Evolutionary conservation across 2,797 vertebrate genomes (phyloP), one percentile per base, ranked within the genome.

Genomic region (Thalassophryne amazonica): DNA sequence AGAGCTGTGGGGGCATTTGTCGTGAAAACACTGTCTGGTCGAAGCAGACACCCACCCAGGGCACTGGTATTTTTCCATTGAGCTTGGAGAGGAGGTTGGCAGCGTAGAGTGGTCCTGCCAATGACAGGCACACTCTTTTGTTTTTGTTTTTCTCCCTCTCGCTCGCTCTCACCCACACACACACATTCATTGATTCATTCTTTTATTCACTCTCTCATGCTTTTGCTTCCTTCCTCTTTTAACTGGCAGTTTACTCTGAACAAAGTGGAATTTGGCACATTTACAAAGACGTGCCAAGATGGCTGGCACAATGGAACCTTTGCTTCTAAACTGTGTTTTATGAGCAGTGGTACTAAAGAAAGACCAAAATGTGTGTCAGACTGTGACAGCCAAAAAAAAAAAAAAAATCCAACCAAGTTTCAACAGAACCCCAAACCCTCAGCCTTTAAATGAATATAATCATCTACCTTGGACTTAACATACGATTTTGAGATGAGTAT

Each of bases 11-110:
- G 73, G 78, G 76, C 69, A 74, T 78, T 78, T 81, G 78, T 73
- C 87, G 76, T 83, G 70, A 81, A 88, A 88, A 88, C 88, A 86
- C 52, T 83, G 86, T 88, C 80, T 84, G 63, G 61, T 71, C 76
- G 60, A 51, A 61, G 46, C 58, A 33, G 50, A 60, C 45, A 52
- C 53, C 60, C 57, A 51, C 48, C 35, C 32, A 49, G 69, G 34
- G 62, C 68, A 14, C 81, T 78, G 78, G 84, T 87, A 81, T 53
- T 88, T 90, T 89, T 87, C 87, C 87, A 78, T 66, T 69, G 60
- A 70, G 67, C 70, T 57, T 34, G 59, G 62, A 62, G 54, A 71
- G 55, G 72, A 73, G 55, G 61, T 59, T 55, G 39, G 58, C 33
- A 37, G 60, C 53, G 37, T 48, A 55, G 40, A 60, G 55, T 40